Percentiles rank a stretch among this genome's conserved stretches.
Evolutionary conservation across 1,140 invertebrate genomes (phyloP).

Genomic region (Drosophila sulfurigaster): DNA sequence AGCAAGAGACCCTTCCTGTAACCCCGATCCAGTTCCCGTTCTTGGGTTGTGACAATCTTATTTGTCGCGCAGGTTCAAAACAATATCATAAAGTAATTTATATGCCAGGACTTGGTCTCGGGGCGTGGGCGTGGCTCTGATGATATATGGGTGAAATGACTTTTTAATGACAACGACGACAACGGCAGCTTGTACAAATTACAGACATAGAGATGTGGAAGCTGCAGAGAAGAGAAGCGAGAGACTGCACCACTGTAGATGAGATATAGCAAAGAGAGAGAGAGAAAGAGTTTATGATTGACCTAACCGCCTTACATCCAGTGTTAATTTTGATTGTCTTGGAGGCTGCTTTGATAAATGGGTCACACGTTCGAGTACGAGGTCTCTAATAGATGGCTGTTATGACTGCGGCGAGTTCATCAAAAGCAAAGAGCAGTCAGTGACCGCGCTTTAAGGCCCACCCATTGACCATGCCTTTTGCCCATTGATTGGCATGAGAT

Average conservation of each 20-base stretch:
- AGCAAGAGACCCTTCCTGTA: neutral
- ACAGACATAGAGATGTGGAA: constrained; percentile 34
- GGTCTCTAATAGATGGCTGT: constrained; percentile 51
- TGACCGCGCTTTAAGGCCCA: constrained; percentile 49
- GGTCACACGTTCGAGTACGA: constrained; percentile 69
- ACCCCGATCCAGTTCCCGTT: constrained; percentile 12
- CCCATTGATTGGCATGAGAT: constrained; percentile 49
- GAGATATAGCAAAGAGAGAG: too few species aligned
- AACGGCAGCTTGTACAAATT: constrained; percentile 83
- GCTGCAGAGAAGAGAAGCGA: neutral
- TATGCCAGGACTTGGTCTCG: constrained; percentile 59
- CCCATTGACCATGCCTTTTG: constrained; percentile 21
- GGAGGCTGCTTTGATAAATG: constrained; percentile 71
- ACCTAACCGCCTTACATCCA: constrained; percentile 45
- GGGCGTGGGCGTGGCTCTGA: constrained; percentile 45
- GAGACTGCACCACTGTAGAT: neutral
- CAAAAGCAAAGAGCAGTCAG: constrained; percentile 44
- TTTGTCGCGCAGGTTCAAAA: constrained; percentile 82
- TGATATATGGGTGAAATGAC: constrained; percentile 81
- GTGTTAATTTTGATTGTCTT: constrained; percentile 80
- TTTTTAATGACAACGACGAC: constrained; percentile 83
- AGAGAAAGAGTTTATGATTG: constrained; percentile 58
- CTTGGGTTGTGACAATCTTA: constrained; percentile 72
- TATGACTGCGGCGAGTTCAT: constrained; percentile 70
- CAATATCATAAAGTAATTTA: constrained; percentile 84